Percentiles rank a stretch among this genome's conserved stretches.
phyloP scores from a whole-genome alignment of 2,888 invertebrate species.

The Scrobipalpa atriplicella region DNA sequence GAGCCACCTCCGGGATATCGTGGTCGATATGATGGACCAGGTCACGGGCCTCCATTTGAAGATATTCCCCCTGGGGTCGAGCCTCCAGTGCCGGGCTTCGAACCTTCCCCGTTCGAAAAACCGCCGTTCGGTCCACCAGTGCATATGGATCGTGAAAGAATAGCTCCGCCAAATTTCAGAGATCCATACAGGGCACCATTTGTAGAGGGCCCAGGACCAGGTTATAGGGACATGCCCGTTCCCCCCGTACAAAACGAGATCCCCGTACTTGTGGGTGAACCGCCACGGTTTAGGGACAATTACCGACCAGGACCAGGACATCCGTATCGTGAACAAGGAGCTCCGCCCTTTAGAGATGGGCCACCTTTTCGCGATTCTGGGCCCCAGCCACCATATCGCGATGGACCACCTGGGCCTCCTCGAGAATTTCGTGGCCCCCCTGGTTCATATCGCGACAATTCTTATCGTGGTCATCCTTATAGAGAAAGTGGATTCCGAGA shows the following conservation, averaged over 20 bases:
- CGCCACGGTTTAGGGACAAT: slow-evolving; percentile 67
- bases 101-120: slow-evolving; percentile 81
- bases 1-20: slow-evolving; percentile 68
- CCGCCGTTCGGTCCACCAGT: slow-evolving; percentile 66
- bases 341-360: slow-evolving; percentile 59
- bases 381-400: slow-evolving; percentile 57
- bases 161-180: slow-evolving; percentile 65
- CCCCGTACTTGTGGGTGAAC: slow-evolving; percentile 70
- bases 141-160: slow-evolving; percentile 65
- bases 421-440: slow-evolving; percentile 65
- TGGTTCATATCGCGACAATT: slow-evolving; percentile 63
- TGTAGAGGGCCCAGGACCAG: slow-evolving; percentile 56
- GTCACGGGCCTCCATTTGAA: slow-evolving; percentile 72
- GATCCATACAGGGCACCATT: slow-evolving; percentile 68
- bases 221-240: slow-evolving; percentile 60
- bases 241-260: slow-evolving; percentile 62
- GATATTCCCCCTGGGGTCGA: slow-evolving; percentile 85
- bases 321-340: slow-evolving; percentile 66
- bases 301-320: slow-evolving; percentile 67
- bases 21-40: slow-evolving; percentile 63
- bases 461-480: slow-evolving; percentile 65
- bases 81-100: slow-evolving; percentile 84
- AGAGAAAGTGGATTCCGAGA: slow-evolving; percentile 70
- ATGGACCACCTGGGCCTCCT: slow-evolving; percentile 34
- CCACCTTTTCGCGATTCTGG: slow-evolving; percentile 63